These are phyloP conservation scores for Leptoteleia sp. DNA, from an alignment of 1,140 invertebrate species.

Conservation along the genomic window DNA sequence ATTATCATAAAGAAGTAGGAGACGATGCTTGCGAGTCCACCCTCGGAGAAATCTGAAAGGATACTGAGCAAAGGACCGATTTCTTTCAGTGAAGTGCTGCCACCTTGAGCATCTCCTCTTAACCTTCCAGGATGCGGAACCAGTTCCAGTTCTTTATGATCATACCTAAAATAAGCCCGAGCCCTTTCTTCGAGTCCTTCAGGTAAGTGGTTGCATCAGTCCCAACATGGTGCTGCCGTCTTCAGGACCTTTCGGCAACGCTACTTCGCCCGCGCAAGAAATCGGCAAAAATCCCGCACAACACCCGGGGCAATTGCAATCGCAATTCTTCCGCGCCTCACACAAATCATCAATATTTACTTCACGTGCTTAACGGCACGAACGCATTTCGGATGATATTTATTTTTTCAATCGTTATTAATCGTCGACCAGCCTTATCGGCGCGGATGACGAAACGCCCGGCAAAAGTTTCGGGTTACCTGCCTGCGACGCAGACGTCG, in stretches of 20 bases:
- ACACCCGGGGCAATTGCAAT: no score
- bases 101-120: constrained; percentile 55
- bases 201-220: constrained; percentile 20
- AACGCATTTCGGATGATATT: not conserved
- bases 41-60: constrained; percentile 14
- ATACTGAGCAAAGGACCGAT: constrained; percentile 50
- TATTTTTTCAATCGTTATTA: constrained; percentile 5
- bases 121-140: constrained; percentile 52
- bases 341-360: no score
- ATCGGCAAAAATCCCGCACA: no score
- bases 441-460: no score
- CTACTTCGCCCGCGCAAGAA: no score
- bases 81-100: constrained; percentile 66
- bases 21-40: no score
- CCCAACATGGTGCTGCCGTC: constrained; percentile 74
- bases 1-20: no score
- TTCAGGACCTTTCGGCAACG: constrained; percentile 56
- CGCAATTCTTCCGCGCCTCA: no score
- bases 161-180: constrained; percentile 55
- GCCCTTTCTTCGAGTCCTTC: constrained; percentile 51
- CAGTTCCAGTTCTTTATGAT: constrained; percentile 47
- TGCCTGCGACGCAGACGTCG: not conserved
- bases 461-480: no score
- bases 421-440: not conserved
- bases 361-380: no score